Evolutionary conservation across 2,113 vertebrate species (phyloP).

Genomic region (Malaclemys terrapin): DNA sequence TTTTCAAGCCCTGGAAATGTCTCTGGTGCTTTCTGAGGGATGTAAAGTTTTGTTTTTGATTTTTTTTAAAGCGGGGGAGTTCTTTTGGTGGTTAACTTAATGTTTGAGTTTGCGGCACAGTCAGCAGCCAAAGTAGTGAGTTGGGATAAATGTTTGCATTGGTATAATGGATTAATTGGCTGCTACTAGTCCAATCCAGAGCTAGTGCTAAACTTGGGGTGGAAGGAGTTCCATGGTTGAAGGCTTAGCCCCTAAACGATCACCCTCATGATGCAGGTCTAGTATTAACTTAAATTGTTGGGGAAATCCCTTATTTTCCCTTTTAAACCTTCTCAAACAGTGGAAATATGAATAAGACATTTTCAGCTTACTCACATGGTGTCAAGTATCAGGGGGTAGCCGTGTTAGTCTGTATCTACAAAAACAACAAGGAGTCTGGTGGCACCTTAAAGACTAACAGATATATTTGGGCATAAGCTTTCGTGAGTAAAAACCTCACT

Average conservation of each 20-base stretch:
- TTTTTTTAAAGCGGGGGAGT: background rate
- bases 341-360: background rate
- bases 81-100: background rate
- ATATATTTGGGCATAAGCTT: too few species aligned
- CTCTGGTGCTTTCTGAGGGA: constrained; percentile 14
- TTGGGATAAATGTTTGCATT: background rate
- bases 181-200: background rate
- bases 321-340: background rate
- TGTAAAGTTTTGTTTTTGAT: background rate
- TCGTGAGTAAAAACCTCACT: too few species aligned
- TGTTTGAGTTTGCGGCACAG: constrained; percentile 30
- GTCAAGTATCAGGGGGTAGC: too few species aligned
- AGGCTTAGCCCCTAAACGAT: background rate
- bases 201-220: background rate
- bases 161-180: background rate
- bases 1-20: constrained; percentile 49
- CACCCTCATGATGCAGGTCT: background rate
- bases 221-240: background rate
- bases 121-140: background rate
- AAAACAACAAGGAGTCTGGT: too few species aligned
- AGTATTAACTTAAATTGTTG: background rate
- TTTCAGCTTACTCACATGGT: background rate
- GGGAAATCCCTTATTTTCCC: background rate
- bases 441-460: too few species aligned
- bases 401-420: too few species aligned